These are phyloP conservation scores for Corynorhinus townsendii DNA, from an alignment of 2,113 vertebrate genomes.

Conservation along the genomic window DNA sequence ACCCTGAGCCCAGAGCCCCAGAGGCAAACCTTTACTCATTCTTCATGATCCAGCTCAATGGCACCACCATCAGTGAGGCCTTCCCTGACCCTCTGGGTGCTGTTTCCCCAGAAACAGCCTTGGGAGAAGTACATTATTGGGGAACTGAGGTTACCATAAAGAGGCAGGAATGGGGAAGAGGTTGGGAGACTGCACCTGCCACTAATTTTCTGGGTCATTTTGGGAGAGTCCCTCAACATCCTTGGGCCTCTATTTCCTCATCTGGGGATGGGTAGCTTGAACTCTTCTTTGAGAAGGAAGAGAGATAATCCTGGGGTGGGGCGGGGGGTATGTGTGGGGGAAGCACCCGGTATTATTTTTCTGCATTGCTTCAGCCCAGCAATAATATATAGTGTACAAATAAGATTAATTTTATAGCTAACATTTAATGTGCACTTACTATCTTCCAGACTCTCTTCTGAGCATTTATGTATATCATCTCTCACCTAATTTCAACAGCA, in stretches of 20 bases:
- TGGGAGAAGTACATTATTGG: background rate
- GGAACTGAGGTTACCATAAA: background rate
- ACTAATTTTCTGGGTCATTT: background rate
- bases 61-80: background rate
- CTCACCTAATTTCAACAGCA: background rate
- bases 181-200: background rate
- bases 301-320: background rate
- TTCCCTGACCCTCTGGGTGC: background rate
- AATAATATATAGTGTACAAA: constrained; percentile 24
- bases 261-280: background rate
- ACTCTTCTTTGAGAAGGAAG: constrained; percentile 23
- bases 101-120: background rate
- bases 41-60: background rate
- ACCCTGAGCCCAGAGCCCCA: background rate
- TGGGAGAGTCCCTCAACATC: background rate
- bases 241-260: background rate
- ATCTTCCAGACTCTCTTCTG: constrained; percentile 7
- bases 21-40: background rate
- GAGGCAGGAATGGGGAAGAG: background rate
- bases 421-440: constrained; percentile 42
- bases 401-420: constrained; percentile 51
- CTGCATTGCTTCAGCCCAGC: constrained; percentile 22
- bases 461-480: background rate
- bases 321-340: too few species aligned
- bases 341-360: background rate